Evolutionary conservation across 2,113 vertebrate genomes (phyloP).

Genomic region (Sarotherodon lohbergeri): DNA sequence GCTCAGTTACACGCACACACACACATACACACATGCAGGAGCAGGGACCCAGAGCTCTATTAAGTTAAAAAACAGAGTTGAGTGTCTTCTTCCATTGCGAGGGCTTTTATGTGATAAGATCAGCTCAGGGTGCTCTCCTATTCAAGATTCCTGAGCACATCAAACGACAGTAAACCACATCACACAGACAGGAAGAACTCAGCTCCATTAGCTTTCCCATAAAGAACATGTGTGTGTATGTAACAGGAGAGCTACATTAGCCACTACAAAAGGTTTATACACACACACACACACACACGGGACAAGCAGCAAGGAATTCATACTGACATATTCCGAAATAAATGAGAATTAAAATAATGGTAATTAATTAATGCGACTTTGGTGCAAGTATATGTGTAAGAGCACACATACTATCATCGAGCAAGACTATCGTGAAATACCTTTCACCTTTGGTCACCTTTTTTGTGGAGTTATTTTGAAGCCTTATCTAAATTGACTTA

Average conservation of each 20-base stretch:
- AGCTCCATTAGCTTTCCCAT: conserved; percentile 71
- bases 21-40: background rate
- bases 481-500: background rate
- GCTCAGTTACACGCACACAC: background rate
- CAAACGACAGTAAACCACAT: conserved; percentile 70
- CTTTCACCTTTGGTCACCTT: background rate
- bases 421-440: background rate
- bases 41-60: conserved; percentile 52
- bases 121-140: conserved; percentile 55
- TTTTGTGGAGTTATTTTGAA: background rate
- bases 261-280: conserved; percentile 55
- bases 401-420: background rate
- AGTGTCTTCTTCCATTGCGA: conserved; percentile 64
- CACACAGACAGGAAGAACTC: conserved; percentile 67
- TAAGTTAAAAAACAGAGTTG: conserved; percentile 61
- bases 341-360: background rate
- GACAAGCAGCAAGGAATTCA: conserved; percentile 31
- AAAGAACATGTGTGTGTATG: conserved; percentile 72
- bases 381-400: background rate
- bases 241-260: conserved; percentile 54
- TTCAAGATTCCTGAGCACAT: conserved; percentile 67
- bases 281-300: conserved; percentile 23
- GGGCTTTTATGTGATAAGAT: conserved; percentile 72
- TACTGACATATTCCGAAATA: conserved; percentile 6
- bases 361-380: background rate